Evolutionary conservation across 2,888 invertebrate species (phyloP).

Genomic region (Imbricaverruca yamaguchii): DNA sequence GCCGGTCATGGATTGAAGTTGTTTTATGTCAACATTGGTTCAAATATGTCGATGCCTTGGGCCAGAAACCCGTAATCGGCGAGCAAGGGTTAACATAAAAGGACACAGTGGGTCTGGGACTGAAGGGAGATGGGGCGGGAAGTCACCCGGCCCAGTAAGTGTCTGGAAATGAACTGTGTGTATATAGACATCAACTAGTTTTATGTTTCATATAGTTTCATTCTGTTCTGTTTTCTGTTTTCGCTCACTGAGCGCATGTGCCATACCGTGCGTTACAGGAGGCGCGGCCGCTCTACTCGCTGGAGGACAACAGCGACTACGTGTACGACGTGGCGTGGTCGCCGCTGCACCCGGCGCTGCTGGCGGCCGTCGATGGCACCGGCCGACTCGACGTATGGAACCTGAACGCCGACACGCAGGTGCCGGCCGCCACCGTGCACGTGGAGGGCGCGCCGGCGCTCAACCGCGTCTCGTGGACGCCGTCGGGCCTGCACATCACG

Average conservation of each 20-base stretch:
- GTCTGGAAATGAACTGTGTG: no score
- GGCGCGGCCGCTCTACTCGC: conserved; percentile 86
- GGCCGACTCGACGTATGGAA: conserved; percentile 94
- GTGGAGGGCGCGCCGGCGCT: conserved; percentile 79
- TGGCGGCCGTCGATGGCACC: conserved; percentile 91
- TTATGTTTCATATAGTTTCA: no score
- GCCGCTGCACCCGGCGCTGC: conserved; percentile 92
- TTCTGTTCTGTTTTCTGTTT: not conserved
- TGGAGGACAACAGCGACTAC: conserved; percentile 97
- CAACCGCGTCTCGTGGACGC: conserved; percentile 91
- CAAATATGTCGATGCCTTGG: no score
- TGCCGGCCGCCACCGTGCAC: conserved; percentile 80
- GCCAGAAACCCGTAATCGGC: no score
- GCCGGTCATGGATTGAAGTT: no score
- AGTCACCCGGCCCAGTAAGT: no score
- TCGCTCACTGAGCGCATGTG: not conserved
- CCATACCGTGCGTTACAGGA: conserved; percentile 51
- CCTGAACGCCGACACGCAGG: conserved; percentile 92
- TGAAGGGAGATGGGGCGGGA: no score
- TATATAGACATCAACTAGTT: not conserved
- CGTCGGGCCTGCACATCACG: conserved; percentile 78
- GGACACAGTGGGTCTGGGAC: no score
- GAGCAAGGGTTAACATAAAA: no score
- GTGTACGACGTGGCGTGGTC: conserved; percentile 98
- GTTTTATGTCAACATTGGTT: no score